Evolutionary conservation across 2,888 invertebrate genomes (phyloP), one percentile per base, ranked within the genome.

Genomic region (Drosophila subquinaria): DNA sequence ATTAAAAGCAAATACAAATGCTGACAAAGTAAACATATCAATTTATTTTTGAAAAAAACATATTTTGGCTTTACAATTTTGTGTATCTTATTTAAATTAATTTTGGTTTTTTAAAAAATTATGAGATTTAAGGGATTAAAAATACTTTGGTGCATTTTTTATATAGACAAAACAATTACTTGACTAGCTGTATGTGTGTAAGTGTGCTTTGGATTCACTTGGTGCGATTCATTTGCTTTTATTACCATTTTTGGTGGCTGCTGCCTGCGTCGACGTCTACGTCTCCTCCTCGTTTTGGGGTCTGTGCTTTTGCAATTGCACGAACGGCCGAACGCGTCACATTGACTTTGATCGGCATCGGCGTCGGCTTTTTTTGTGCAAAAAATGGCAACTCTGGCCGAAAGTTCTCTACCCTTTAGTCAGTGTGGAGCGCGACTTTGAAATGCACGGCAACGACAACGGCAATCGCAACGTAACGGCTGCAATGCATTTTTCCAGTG

Each of bases 381-480:
- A 66, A 70, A 69, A 61, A 69, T 79, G 89, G 90, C 90, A 88
- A 88, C 90, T 80, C 85, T 86, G 88, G 74, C 62, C 60, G 70
- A 74, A 89, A 90, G 88, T 90, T 92, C 90, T 91, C 91, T 91
- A 91, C 91, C 91, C 91, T 90, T 90, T 90, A 88, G 88, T 82
- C 91, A 92, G 91, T 92, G 81, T 81, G 86, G 87, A 91, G 90
- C 91, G 92, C 88, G 91, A 90, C 91, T 91, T 91, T 90, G 91
- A 82, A 90, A 88, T 89, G 91, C 73, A 81, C 82, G 88, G 76
- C 73, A 81, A 52, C 64, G 55, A 36, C 85, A 68, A 52, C 69
- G 64, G 65, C 56, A 65, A 59, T 51, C n/a, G 63, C 52, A 61
- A 62, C 38, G 55, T 55, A 53, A 20, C 56, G 60, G 55, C 11